These are phyloP conservation scores for Drosophila ficusphila DNA, from an alignment of 1,140 invertebrate genomes.

Conservation along the genomic window DNA sequence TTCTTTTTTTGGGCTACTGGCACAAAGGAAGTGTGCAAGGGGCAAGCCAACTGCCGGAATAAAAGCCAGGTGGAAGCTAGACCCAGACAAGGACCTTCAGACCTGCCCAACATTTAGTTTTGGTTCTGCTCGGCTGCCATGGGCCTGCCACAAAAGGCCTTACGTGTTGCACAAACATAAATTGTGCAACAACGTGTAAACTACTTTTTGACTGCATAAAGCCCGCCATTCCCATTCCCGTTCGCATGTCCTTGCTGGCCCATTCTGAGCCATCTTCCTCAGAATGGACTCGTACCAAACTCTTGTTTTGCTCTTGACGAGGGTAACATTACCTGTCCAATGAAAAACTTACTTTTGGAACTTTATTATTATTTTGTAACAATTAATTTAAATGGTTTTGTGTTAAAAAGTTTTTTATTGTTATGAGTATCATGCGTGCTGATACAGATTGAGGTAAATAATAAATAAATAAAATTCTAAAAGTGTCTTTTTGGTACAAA, in stretches of 20 bases:
- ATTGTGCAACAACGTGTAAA: conserved; percentile 84
- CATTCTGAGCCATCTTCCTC: conserved; percentile 2
- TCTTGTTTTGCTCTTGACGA: background rate
- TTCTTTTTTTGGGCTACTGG: background rate
- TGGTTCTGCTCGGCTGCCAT: conserved; percentile 17
- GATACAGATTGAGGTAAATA: no score
- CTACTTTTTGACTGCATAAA: conserved; percentile 83
- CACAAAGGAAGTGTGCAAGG: conserved; percentile 39
- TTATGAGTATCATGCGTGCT: no score
- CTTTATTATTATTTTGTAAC: no score
- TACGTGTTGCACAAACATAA: conserved; percentile 84
- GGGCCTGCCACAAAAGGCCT: conserved; percentile 66
- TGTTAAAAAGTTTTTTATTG: no score
- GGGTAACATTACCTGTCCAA: background rate
- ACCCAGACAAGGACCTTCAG: conserved; percentile 35
- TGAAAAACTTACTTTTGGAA: no score
- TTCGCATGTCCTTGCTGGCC: conserved; percentile 47
- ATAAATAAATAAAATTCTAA: no score
- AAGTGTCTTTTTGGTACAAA: no score
- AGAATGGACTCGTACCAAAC: no score
- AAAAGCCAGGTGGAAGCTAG: conserved; percentile 51
- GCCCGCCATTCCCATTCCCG: conserved; percentile 62
- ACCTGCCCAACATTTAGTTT: conserved; percentile 41
- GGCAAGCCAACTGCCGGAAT: conserved; percentile 38
- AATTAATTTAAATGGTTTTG: no score